A percentile compares a stretch with the other conserved stretches of the same genome.
Conservation (phyloP, 2,888 invertebrate genomes). For the Drosophila kanekoi region DNA sequence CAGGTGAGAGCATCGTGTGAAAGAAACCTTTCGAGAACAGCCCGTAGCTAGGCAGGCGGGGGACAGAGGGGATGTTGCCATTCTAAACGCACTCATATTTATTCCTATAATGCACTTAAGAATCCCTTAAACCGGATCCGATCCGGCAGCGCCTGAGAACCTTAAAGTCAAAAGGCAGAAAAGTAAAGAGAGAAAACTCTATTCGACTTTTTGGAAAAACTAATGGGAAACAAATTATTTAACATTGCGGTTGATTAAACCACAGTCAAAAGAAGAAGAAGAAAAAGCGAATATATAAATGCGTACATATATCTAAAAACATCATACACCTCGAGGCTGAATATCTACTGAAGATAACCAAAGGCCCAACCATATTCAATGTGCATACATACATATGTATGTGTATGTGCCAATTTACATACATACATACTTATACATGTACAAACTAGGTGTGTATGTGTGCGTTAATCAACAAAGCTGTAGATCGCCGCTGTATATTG, state of each 20-base stretch:
- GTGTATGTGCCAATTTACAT: background rate
- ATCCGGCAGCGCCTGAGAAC: conserved; percentile 29
- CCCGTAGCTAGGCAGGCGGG: conserved; percentile 14
- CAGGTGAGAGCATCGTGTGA: conserved; percentile 61
- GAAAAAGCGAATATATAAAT: too few species aligned
- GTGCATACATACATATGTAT: background rate
- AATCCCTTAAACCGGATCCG: conserved; percentile 27
- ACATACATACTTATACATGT: too few species aligned
- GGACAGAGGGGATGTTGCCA: conserved; percentile 17
- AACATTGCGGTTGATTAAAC: conserved; percentile 38
- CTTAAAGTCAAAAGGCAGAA: conserved; percentile 28
- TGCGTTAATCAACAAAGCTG: conserved; percentile 6
- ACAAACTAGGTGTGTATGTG: background rate
- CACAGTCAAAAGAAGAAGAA: background rate
- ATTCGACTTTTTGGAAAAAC: background rate
- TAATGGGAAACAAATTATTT: conserved; percentile 37
- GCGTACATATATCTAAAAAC: too few species aligned
- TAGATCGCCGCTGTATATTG: conserved; percentile 18
- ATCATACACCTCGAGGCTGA: too few species aligned
- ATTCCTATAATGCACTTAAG: conserved; percentile 42
- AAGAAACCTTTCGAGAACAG: conserved; percentile 46
- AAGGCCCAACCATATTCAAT: background rate
- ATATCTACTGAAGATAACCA: background rate
- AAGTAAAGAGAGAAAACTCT: conserved; percentile 1
- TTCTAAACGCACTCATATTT: conserved; percentile 20